Conservation (phyloP, 2,113 vertebrate genomes). For the Trichechus manatus region DNA sequence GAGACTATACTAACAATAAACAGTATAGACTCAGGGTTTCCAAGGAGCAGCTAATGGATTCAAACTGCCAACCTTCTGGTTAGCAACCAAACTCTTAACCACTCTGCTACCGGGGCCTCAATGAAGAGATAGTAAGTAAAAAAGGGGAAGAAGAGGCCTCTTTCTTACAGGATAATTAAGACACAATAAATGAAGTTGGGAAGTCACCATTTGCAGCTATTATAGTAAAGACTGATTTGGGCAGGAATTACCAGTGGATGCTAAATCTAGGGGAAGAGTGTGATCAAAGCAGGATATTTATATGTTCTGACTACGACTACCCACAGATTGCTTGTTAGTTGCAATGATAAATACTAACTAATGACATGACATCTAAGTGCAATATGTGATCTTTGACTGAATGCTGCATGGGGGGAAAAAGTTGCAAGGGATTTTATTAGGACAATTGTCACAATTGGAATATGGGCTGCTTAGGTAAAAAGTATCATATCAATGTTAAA, state of each 20-base stretch:
- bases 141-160: background rate
- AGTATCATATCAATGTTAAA: background rate
- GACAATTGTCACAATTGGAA: slow-evolving; percentile 14
- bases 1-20: background rate
- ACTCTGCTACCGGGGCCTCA: background rate
- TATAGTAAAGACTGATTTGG: background rate
- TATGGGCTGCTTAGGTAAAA: slow-evolving; percentile 24
- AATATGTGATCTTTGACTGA: slow-evolving; percentile 23
- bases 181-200: background rate
- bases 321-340: background rate
- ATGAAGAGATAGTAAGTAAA: background rate
- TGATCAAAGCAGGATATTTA: background rate
- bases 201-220: slow-evolving; percentile 5
- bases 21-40: background rate
- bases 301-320: background rate
- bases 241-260: background rate
- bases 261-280: background rate
- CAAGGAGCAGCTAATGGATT: too few species aligned
- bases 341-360: background rate
- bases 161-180: slow-evolving; percentile 12
- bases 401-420: background rate
- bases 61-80: too few species aligned
- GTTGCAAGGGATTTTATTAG: background rate
- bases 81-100: too few species aligned
- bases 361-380: background rate